Evolutionary conservation across 64 coral and sea anemone genomes (phyloP).

Genomic region (Dendrophyllia cribrosa): DNA sequence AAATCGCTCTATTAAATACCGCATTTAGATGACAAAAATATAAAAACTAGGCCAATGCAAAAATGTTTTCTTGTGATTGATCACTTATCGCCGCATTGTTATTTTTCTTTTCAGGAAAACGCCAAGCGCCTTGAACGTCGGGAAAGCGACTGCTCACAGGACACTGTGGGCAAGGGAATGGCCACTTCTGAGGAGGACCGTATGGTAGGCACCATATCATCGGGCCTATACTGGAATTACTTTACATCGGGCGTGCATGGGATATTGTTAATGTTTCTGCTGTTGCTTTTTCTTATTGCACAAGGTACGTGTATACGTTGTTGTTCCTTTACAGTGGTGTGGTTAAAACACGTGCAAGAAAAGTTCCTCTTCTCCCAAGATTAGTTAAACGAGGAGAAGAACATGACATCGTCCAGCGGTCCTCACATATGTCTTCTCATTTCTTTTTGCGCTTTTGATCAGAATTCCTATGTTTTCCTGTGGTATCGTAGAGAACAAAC

Average conservation of each 20-base stretch:
- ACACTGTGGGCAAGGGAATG: slow-evolving; percentile 30
- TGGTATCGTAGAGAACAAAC: too few relatives aligned
- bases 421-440: too few relatives aligned
- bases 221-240: slow-evolving; percentile 84
- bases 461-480: too few relatives aligned
- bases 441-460: too few relatives aligned
- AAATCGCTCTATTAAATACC: too few relatives aligned
- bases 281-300: slow-evolving; percentile 79
- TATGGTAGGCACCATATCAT: slow-evolving; percentile 87
- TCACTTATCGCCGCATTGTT: background rate
- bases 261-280: slow-evolving; percentile 66
- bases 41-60: background rate
- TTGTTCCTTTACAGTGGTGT: too few relatives aligned
- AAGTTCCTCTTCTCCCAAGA: background rate
- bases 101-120: slow-evolving; percentile 50
- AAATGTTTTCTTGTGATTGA: background rate
- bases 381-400: too few relatives aligned
- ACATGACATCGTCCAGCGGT: too few relatives aligned
- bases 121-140: slow-evolving; percentile 58
- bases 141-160: slow-evolving; percentile 72
- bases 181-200: slow-evolving; percentile 71
- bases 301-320: slow-evolving; percentile 58
- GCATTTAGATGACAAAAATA: too few relatives aligned
- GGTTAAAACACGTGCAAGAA: background rate
- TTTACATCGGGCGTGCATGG: slow-evolving; percentile 87